Conservation (phyloP, 2,113 vertebrate species). For the Neofelis nebulosa region DNA sequence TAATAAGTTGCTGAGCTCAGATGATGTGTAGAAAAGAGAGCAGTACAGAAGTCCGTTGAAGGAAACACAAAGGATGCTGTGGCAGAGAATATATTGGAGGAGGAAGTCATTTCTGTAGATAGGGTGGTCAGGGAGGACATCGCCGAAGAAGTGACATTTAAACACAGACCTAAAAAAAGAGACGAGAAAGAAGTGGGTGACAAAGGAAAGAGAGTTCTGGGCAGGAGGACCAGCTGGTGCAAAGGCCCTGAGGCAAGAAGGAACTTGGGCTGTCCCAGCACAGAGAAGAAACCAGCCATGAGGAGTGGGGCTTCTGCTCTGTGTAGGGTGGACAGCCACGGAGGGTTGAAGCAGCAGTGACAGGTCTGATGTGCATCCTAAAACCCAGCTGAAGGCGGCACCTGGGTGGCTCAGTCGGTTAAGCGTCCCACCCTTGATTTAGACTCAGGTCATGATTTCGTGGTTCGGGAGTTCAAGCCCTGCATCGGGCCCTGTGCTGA, state of each 20-base stretch:
- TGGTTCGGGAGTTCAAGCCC: too few relatives aligned
- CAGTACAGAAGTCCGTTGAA: background rate
- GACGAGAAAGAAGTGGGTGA: background rate
- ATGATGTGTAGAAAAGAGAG: background rate
- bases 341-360: fast-evolving
- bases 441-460: too few relatives aligned
- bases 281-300: background rate
- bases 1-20: background rate
- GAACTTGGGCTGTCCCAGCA: background rate
- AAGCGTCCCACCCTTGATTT: too few relatives aligned
- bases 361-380: background rate
- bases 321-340: fast-evolving
- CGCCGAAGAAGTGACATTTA: background rate
- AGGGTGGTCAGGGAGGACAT: background rate
- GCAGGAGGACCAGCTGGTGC: background rate
- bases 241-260: background rate
- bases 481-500: too few relatives aligned
- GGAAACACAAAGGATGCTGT: background rate
- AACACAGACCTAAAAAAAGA: background rate
- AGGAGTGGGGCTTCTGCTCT: background rate
- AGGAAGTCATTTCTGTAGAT: background rate
- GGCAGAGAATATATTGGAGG: background rate
- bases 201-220: background rate
- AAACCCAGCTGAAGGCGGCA: too few relatives aligned
- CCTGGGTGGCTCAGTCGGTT: too few relatives aligned